Evolutionary conservation across 2,888 invertebrate genomes (phyloP).

Genomic region (Temnothorax unifasciatus): DNA sequence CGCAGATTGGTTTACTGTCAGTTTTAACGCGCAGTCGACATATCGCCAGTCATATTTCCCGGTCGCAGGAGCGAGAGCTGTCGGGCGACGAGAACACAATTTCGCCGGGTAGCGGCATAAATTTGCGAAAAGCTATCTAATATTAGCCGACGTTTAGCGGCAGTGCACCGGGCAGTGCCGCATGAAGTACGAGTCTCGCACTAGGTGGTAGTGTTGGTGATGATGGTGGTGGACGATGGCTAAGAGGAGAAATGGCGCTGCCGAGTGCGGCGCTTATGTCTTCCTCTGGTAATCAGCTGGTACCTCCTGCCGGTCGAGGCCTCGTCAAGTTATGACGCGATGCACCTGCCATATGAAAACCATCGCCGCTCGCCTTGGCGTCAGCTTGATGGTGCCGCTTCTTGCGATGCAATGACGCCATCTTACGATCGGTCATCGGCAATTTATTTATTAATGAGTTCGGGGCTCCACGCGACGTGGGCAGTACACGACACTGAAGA

Average conservation of each 20-base stretch:
- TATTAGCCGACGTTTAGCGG: constrained; percentile 36
- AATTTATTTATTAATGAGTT: constrained; percentile 71
- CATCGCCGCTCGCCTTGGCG: constrained; percentile 62
- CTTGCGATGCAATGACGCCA: constrained; percentile 55
- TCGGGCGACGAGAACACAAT: constrained; percentile 17
- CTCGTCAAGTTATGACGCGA: constrained; percentile 74
- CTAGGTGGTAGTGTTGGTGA: constrained; percentile 69
- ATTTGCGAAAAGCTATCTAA: constrained; percentile 38
- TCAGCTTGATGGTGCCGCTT: constrained; percentile 62
- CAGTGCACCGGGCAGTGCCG: constrained; percentile 8
- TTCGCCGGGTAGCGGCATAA: constrained; percentile 12
- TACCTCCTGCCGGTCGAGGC: constrained; percentile 74
- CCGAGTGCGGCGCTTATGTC: constrained; percentile 69
- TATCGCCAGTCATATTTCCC: constrained; percentile 6
- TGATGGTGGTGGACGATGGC: constrained; percentile 62
- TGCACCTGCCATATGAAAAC: constrained; percentile 72
- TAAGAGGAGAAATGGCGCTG: constrained; percentile 65
- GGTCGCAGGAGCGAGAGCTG: background rate
- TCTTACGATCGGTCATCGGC: constrained; percentile 62
- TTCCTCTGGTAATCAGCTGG: constrained; percentile 75
- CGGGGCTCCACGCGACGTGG: constrained; percentile 36
- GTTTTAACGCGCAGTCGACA: constrained; percentile 17
- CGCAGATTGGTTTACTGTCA: constrained; percentile 1
- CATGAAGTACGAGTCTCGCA: constrained; percentile 75
- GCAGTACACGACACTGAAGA: constrained; percentile 47